Evolutionary conservation across 2,113 vertebrate species (phyloP).

Genomic region (Galemys pyrenaicus): DNA sequence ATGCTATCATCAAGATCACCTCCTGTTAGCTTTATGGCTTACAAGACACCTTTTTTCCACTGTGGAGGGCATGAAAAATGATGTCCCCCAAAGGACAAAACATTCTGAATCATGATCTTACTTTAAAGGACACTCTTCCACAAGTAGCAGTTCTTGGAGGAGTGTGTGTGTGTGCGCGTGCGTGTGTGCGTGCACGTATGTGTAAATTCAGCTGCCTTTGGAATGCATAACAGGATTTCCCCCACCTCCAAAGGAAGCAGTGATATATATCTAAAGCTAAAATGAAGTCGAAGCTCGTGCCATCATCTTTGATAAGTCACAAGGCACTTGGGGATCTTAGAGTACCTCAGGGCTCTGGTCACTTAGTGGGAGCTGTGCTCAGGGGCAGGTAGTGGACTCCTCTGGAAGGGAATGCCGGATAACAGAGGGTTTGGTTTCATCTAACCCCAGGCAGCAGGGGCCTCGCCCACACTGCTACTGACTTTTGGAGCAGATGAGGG

Average conservation of each 20-base stretch:
- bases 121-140: constrained; percentile 15
- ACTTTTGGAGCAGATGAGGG: neutral
- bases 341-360: constrained; percentile 44
- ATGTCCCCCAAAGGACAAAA: neutral
- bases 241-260: neutral
- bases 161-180: neutral
- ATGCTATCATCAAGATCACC: neutral
- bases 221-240: neutral
- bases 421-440: constrained; percentile 24
- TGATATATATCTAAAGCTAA: neutral
- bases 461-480: neutral
- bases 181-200: neutral
- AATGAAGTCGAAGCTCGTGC: constrained; percentile 37
- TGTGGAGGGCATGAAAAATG: neutral
- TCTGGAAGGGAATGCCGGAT: constrained; percentile 42
- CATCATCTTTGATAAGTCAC: constrained; percentile 46
- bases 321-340: constrained; percentile 77
- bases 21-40: constrained; percentile 25
- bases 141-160: neutral
- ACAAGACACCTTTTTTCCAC: neutral
- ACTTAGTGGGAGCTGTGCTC: constrained; percentile 16
- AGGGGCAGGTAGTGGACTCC: neutral
- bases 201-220: constrained; percentile 21
- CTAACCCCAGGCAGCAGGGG: neutral
- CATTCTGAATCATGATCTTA: constrained; percentile 7